Evolutionary conservation across 2,888 invertebrate species (phyloP), one percentile per base, ranked within the genome.

Genomic region (Caradrina clavipalpis): DNA sequence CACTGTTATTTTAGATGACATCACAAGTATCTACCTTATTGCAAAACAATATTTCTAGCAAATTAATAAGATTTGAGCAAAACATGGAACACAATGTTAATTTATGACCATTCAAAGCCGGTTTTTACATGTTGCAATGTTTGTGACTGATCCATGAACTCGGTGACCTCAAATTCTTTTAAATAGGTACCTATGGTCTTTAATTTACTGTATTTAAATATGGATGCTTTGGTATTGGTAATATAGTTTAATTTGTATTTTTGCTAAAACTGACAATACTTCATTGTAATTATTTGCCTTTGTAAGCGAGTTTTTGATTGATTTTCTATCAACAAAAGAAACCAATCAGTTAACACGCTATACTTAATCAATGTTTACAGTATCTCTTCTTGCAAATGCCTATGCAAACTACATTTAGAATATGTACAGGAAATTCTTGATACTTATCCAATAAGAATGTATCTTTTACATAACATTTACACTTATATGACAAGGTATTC

Each of bases 1-100:
- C 42, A 65, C 57, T 54, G 63, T 73, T 73, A 72, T 42, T 82
- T 64, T 26, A 65, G 55, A 67, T 79, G 69, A 67, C 61, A 69
- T 82, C 69, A 79, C 54, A 75, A 69, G 19, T 53, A 55, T 31
- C 17, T 15, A 26, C 22, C 10, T 13, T 39, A 17, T 15, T 42
- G 35, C 49, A 72, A 60, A 72, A 62, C 21, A 62, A 13, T 31
- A 5, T 56, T 45, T 53, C n/a, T 54, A 49, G 1, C 31, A 7
- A 50, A 49, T 45, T 50, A 26, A 42, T 31, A 53, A 42, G 47
- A n/a, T 58, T 31, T 31, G 21, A 49, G 17, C 19, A 10, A 42
- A 45, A 56, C 15, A 35, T 66, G 13, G 8, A 54, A 49, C 17
- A 54, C 42, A 31, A 35, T 19, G 10, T 74, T 74, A 35, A 4